Base-by-base conservation (phyloP, 2,888 invertebrate genomes). In the Fissipunctia ypsillon region DNA sequence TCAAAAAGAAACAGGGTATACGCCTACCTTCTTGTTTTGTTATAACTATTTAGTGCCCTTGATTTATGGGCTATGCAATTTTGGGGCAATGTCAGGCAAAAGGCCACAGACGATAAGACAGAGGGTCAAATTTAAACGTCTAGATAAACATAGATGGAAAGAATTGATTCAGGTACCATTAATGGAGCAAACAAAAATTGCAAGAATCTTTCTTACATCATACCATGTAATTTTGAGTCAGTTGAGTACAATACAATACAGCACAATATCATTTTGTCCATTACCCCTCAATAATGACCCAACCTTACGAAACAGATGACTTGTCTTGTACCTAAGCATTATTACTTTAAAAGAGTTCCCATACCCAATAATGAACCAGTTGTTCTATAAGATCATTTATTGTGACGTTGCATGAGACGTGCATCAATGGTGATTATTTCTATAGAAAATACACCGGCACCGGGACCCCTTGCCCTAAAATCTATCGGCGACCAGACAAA, bases 401-500 rank as follows among this genome's bases (percentile, higher is more conserved):
- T 88, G 86, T 90, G 88, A 88, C 87, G 83, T 89, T 84, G 88
- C 89, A 90, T 86, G 87, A 89, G 86, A 88, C 87, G 86, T 76
- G 69, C 80, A 85, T 85, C 86, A 85, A 87, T 88, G 87, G 85
- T 86, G 82, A 73, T 83, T 76, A 87, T 88, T 88, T 88, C 88
- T 89, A 88, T 90, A 88, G 89, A 89, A 86, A 75, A 83, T 85
- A 78, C 89, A 90, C 86, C 85, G 87, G 84, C 82, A 48, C 31
- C 80, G 61, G 74, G 81, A 87, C 86, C 87, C 86, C 90, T 89
- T 92, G 91, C 89, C 87, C 89, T 88, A 91, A 83, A 87, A 87
- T 91, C 91, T 88, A 88, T 89, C 86, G 87, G 91, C 90, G 84
- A 86, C 76, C 90, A 90, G 92, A 94, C 93, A 94, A 94, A 92